Base-by-base conservation (phyloP, 2,888 invertebrate genomes). In the Choristoneura rosaceana region DNA sequence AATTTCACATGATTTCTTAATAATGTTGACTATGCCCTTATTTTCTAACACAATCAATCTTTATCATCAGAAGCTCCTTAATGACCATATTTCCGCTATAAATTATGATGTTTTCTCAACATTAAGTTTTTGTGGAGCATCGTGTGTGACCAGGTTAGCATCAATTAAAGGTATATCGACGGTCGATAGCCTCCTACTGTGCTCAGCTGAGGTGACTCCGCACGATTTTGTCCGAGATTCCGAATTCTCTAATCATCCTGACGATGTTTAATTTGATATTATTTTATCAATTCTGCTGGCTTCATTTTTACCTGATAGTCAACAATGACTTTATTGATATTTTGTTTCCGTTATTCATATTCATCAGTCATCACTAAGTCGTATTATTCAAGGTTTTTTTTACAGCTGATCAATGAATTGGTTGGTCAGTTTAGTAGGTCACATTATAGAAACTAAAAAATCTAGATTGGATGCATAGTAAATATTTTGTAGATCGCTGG, bases 131-230 rank as follows among this genome's bases (percentile, higher is more conserved):
- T 81, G 75, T 74, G 63, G 25, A 43, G 64, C 82, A 66, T 77
- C 81, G 79, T 82, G 81, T 81, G 82, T 45, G 81, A 79, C 71
- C 79, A 74, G 73, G 74, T 58, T 62, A 60, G 74, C 75, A 70
- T 75, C 77, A 73, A 74, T 71, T 69, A 74, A 69, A 61, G 65
- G 71, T 5, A 67, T 69, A 69, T 64, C 73, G 63, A 41, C 41
- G 43, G 58, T 58, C 59, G 71, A 68, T 68, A 52, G 76, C 78
- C 74, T 71, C 73, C 75, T 59, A 74, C 73, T 70, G 73, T 9
- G 69, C 58, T 47, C 68, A 43, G 41, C 68, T 63, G 63, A 55
- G 41, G 38, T 64, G 70, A 63, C n/a, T 68, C 38, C 12, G 55
- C 33, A 58, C 33, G 34, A 59, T 58, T 67, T 12, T 12, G 17